A percentile compares a stretch with the other conserved stretches of the same genome.
Evolutionary conservation across 2,797 vertebrate genomes (phyloP).

Genomic region (Psittacula echo): DNA sequence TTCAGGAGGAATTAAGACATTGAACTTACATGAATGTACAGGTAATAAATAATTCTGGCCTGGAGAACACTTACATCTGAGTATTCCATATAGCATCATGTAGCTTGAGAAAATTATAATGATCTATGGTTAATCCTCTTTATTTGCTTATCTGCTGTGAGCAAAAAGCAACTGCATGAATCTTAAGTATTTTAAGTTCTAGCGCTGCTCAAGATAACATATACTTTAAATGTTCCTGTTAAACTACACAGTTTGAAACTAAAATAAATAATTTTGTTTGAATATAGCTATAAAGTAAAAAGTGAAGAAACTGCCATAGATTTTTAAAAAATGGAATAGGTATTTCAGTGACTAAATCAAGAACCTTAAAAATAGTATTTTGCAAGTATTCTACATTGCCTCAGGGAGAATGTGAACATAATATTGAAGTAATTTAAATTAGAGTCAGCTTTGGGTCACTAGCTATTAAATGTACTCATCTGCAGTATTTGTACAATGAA

Average conservation of each 20-base stretch:
- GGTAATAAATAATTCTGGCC: background rate
- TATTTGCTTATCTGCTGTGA: background rate
- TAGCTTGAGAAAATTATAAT: background rate
- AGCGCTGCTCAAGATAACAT: background rate
- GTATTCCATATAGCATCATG: rapidly evolving
- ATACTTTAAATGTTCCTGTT: background rate
- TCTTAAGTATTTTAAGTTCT: background rate
- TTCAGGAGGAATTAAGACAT: background rate
- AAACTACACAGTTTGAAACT: background rate
- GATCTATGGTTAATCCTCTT: background rate
- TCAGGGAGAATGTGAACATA: background rate
- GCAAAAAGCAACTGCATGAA: background rate
- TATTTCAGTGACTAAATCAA: background rate
- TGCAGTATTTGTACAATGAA: background rate
- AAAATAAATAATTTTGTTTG: background rate
- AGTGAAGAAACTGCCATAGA: background rate
- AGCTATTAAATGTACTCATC: background rate
- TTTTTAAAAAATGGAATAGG: background rate
- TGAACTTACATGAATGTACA: background rate
- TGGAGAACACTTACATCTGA: background rate
- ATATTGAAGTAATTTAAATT: background rate
- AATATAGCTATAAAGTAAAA: background rate
- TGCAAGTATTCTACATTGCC: background rate
- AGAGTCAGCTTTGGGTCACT: background rate
- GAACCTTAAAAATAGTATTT: background rate